Base-by-base conservation (phyloP, 2,888 invertebrate species). In the Gortyna flavago region DNA sequence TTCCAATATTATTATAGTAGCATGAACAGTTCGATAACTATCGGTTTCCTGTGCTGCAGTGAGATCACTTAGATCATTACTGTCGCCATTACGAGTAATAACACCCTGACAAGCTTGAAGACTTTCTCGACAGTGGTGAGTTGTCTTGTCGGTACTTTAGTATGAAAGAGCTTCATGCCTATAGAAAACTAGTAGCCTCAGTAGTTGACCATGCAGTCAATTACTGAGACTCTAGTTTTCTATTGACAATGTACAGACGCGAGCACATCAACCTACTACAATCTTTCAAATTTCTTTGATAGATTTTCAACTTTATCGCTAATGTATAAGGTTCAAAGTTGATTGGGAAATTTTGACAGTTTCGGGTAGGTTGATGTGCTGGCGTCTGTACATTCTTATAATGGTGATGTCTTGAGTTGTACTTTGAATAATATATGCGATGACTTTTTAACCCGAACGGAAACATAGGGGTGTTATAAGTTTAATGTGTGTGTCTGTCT, bases 81-180 rank as follows among this genome's bases (percentile, higher is more conserved):
- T 85, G 87, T 86, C 88, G 18, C 62, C 57, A 71, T 75, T 71
- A 65, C 62, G 0, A n/a, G 62, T 88, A 85, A 86, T 88, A 67
- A 79, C 64, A 81, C 62, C 73, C 76, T 83, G 80, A 80, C 84
- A 86, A 71, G 70, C 77, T 79, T 72, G 72, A 81, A 67, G 66
- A 81, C 78, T 88, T 83, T 86, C 87, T 75, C 64, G 32, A 77
- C 29, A 16, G 59, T 79, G 72, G 77, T 87, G 57, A 77, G 79
- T 80, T 71, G 29, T 13, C 13, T 82, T 65, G 48, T 16, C 18
- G 48, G 51, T 61, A 38, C 48, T 59, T 51, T 51, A 13, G 44
- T 62, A 35, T 62, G 8, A 25, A 35, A 61, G 16, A n/a, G 0
- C 48, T 68, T 35, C 25, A 51, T 74, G 21, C 6, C 18, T 38